Conservation (phyloP, 2,888 invertebrate genomes). For the Dolichomitus sp. region DNA sequence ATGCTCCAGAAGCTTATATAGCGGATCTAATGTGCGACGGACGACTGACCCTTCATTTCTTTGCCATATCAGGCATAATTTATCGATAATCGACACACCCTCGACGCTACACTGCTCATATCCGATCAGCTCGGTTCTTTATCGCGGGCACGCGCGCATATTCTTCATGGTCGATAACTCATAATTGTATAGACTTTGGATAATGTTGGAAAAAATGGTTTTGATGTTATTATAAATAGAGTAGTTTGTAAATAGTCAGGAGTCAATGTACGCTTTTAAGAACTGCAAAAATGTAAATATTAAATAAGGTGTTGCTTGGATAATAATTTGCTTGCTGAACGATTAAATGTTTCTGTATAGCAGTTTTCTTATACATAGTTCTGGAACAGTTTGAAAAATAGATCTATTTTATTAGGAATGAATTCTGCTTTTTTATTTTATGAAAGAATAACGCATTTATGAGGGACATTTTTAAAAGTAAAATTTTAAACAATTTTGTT, state of each 20-base stretch:
- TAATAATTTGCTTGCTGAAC: too few relatives aligned
- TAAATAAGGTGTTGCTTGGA: too few relatives aligned
- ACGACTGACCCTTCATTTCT: constrained; percentile 53
- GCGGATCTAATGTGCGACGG: constrained; percentile 59
- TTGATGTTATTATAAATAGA: not conserved
- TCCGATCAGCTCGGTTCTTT: constrained; percentile 51
- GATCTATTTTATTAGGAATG: too few relatives aligned
- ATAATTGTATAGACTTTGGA: not conserved
- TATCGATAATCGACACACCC: constrained; percentile 66
- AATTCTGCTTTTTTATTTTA: too few relatives aligned
- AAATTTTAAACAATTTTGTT: too few relatives aligned
- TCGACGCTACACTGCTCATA: constrained; percentile 54
- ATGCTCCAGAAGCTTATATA: constrained; percentile 47
- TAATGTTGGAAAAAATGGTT: constrained; percentile 2
- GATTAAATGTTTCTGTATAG: too few relatives aligned
- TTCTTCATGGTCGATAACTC: not conserved
- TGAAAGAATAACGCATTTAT: too few relatives aligned
- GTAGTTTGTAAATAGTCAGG: not conserved
- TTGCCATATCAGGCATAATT: constrained; percentile 10
- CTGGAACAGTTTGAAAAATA: too few relatives aligned
- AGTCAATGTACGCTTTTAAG: not conserved
- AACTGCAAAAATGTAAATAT: not conserved
- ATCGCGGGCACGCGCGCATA: constrained; percentile 54
- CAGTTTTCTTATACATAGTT: too few relatives aligned
- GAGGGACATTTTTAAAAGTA: too few relatives aligned